Evolutionary conservation across 2,888 invertebrate genomes (phyloP), one percentile per base, ranked within the genome.

Genomic region (Cataglyphis cursor): DNA sequence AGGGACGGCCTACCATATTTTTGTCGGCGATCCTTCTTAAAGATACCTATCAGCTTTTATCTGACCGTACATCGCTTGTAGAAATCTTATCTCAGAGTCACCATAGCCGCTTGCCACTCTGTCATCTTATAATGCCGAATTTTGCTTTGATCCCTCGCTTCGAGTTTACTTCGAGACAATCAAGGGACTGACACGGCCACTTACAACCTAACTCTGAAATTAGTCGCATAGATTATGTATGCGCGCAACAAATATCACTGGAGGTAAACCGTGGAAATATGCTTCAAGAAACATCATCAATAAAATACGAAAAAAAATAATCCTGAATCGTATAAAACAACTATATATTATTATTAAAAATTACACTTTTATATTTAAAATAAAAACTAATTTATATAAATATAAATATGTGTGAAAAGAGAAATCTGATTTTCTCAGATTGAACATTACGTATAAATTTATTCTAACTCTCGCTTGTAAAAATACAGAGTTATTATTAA

Each of bases 71-170:
- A 92, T 92, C 92, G 87, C 87, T 89, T 82, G 90, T 91, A 90
- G 87, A 87, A 92, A 92, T 91, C 89, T 91, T 91, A 91, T 92
- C 92, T 91, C 70, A 66, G 65, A 87, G 81, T 59, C 86, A 86
- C 85, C 83, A 85, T 68, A 80, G 83, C 85, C 90, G 90, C 85
- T 85, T 81, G 54, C 78, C 72, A 82, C 88, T 92, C 87, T 76
- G 90, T 91, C 92, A 90, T 88, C 73, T 66, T 68, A 41, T 64
- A 62, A 51, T 62, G 80, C n/a, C 85, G 87, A 68, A 76, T 54
- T 66, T 24, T 48, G 31, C 88, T 87, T 87, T 85, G 84, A 89
- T 83, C 86, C 85, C 57, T n/a, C 59, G 70, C 44, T 74, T 57
- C 62, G 57, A 82, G 62, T 38, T 62, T 65, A 44, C 51, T 12